Percentiles rank a stretch among this genome's conserved stretches.
Conservation (phyloP, 2,113 vertebrate genomes). For the Falco punctatus region DNA sequence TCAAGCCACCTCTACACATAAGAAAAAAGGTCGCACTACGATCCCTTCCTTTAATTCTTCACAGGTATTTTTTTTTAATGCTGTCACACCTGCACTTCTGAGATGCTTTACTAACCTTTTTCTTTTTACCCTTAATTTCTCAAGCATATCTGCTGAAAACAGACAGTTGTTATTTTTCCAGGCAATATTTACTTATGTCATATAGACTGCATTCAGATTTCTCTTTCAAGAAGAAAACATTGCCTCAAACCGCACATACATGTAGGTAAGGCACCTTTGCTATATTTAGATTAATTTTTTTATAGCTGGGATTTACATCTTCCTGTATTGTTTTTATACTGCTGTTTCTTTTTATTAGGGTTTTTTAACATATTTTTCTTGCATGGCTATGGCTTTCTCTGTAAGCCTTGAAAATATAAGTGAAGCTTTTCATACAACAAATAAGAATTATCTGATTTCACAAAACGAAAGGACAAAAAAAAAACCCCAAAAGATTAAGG, state of each 20-base stretch:
- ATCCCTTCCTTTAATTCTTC: background rate
- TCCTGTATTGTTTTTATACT: background rate
- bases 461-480: background rate
- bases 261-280: background rate
- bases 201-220: background rate
- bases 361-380: background rate
- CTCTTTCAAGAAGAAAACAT: background rate
- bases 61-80: background rate
- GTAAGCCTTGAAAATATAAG: background rate
- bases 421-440: background rate
- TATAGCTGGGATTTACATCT: background rate
- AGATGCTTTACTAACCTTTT: background rate
- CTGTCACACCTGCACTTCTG: background rate
- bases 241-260: background rate
- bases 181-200: conserved; percentile 23
- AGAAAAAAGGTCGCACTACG: background rate
- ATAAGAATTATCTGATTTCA: background rate
- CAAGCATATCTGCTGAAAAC: conserved; percentile 18
- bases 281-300: background rate
- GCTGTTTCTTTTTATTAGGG: background rate
- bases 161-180: conserved; percentile 6
- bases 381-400: background rate
- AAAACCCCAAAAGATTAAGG: background rate
- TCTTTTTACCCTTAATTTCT: conserved; percentile 7
- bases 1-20: background rate